A percentile compares a stretch with the other conserved stretches of the same genome.
These are phyloP conservation scores for Craterocephalus amniculus DNA, from an alignment of 2,797 vertebrate genomes.

Conservation along the genomic window DNA sequence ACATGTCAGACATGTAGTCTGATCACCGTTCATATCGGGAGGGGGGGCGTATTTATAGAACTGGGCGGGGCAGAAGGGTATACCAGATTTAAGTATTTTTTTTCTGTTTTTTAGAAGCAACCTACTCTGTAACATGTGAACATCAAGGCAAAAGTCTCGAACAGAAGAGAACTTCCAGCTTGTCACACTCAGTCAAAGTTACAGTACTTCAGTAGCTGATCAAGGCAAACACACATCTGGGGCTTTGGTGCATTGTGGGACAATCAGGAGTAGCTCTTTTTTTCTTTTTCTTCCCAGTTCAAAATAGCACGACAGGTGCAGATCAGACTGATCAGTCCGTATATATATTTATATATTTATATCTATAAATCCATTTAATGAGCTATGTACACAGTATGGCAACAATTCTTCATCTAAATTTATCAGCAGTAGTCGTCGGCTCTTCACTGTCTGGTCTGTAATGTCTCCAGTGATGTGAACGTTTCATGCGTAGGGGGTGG, in stretches of 20 bases:
- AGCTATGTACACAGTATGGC: constrained; percentile 77
- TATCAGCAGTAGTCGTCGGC: constrained; percentile 62
- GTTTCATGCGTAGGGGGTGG: constrained; percentile 62
- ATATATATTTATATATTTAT: constrained; percentile 66
- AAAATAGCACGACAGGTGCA: constrained; percentile 32
- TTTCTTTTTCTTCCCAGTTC: constrained; percentile 51
- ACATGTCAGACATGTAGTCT: not conserved
- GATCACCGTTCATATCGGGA: not conserved
- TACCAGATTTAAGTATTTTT: no score
- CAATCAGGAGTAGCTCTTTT: constrained; percentile 51
- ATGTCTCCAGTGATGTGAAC: constrained; percentile 62
- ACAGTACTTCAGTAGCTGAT: constrained; percentile 56
- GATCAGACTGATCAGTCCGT: constrained; percentile 59
- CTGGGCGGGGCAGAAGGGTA: constrained; percentile 3
- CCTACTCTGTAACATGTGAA: not conserved
- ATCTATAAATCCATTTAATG: constrained; percentile 73
- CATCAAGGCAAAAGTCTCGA: constrained; percentile 25
- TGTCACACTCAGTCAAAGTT: constrained; percentile 51
- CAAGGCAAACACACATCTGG: constrained; percentile 58
- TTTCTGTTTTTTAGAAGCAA: no score
- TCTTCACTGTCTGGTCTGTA: constrained; percentile 52
- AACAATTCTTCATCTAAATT: constrained; percentile 64
- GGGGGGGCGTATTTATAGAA: not conserved
- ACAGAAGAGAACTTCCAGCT: constrained; percentile 25
- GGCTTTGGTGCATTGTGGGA: constrained; percentile 77